A percentile compares a stretch with the other conserved stretches of the same genome.
phyloP scores from a whole-genome alignment of 35 echinoderm and acorn worm species.

The Ophioderma brevispina region DNA sequence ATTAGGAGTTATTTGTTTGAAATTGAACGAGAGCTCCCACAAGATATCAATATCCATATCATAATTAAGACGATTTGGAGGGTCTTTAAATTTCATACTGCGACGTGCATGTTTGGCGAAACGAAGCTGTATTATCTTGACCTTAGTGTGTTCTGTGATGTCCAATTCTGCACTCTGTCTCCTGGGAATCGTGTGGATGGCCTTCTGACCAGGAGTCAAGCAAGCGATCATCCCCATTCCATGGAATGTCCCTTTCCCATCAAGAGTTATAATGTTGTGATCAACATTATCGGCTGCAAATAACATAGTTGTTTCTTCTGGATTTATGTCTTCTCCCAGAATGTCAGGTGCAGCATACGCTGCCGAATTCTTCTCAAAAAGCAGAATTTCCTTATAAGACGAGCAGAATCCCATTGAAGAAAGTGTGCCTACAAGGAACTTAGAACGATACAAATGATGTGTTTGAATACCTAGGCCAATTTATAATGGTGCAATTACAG shows the following conservation, averaged over 20 bases:
- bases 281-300: conserved; percentile 86
- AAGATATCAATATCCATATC: conserved; percentile 52
- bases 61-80: conserved; percentile 23
- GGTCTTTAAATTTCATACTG: conserved; percentile 32
- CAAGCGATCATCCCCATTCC: conserved; percentile 75
- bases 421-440: conserved; percentile 68
- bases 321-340: conserved; percentile 42
- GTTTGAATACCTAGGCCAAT: conserved; percentile 47
- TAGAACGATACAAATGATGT: conserved; percentile 69
- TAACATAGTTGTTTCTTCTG: conserved; percentile 15
- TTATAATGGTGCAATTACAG: conserved; percentile 50
- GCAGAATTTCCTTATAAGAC: conserved; percentile 54
- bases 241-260: conserved; percentile 82
- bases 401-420: conserved; percentile 59
- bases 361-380: conserved; percentile 70
- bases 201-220: conserved; percentile 44
- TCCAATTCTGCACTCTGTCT: conserved; percentile 14
- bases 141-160: conserved; percentile 39
- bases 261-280: conserved; percentile 68
- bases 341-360: conserved; percentile 47
- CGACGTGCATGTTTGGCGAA: conserved; percentile 51
- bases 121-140: conserved; percentile 16
- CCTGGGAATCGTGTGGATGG: conserved; percentile 21
- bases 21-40: conserved; percentile 49
- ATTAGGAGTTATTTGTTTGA: conserved; percentile 40